Evolutionary conservation across 2,888 invertebrate genomes (phyloP).

Genomic region (Argynnis bischoffii): DNA sequence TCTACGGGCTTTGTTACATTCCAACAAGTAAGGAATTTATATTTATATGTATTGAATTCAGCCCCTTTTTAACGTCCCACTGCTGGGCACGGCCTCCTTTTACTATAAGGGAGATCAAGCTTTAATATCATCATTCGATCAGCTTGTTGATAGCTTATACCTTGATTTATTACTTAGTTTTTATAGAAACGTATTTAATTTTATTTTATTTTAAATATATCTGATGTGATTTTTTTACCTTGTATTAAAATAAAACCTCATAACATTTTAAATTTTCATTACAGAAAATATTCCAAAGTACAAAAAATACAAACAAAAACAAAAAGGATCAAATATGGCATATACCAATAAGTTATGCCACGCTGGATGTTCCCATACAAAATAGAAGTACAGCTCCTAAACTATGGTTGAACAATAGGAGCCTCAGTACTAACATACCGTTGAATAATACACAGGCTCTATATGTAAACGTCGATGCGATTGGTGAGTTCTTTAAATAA

Average conservation of each 20-base stretch:
- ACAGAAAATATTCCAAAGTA: slow-evolving; percentile 65
- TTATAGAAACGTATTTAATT: too few species aligned
- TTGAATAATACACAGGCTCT: slow-evolving; percentile 76
- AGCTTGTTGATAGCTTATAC: too few species aligned
- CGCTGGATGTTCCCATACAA: slow-evolving; percentile 44
- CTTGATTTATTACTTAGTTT: too few species aligned
- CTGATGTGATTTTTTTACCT: too few species aligned
- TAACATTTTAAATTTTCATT: slow-evolving; percentile 19
- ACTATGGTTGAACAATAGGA: slow-evolving; percentile 60
- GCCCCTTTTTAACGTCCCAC: too few species aligned
- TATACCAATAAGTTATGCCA: slow-evolving; percentile 81
- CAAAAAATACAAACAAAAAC: slow-evolving; percentile 58
- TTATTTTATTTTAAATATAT: too few species aligned
- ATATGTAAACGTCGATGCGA: slow-evolving; percentile 84
- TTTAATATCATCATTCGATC: too few species aligned
- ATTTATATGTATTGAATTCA: neutral
- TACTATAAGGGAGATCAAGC: too few species aligned
- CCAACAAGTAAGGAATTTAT: slow-evolving; percentile 65
- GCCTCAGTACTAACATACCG: slow-evolving; percentile 42
- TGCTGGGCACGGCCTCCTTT: neutral
- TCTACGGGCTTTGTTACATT: slow-evolving; percentile 64
- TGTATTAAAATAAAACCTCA: too few species aligned
- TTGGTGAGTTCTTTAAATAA: slow-evolving; percentile 63
- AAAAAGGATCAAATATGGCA: slow-evolving; percentile 79
- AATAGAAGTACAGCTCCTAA: slow-evolving; percentile 55